Base-by-base conservation (phyloP, 2,113 vertebrate genomes). In the Platichthys stellatus region DNA sequence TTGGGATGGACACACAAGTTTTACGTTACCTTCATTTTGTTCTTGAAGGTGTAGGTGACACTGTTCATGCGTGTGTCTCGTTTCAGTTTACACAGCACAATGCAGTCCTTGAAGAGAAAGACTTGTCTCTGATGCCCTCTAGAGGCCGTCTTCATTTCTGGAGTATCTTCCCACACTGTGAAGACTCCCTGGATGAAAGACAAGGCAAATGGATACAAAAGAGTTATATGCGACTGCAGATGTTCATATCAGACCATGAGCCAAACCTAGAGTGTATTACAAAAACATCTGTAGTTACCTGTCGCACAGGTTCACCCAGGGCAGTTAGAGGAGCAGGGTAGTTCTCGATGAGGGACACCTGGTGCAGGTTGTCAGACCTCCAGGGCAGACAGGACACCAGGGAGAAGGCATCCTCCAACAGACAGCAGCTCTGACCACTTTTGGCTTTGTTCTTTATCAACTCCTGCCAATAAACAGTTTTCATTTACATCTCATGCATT, bases 381-480 rank as follows among this genome's bases (percentile, higher is more conserved):
- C 95, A 95, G 0, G 94, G 95, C 26, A 99, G 93, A 2, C 96
- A 96, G 0, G 97, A 98, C 68, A 99, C 96, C 23, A 97, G 56
- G 0, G 96, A 96, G 0, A 97, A 99, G 21, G 97, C 96, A 43
- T 98, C 97, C 68, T 99, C 97, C 58, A 99, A 80, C 38, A 98
- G 76, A 0, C 90, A 94, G n/a, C 98, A 98, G 88, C 95, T 97
- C 85, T 97, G 96, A 4, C 95, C 91, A 1, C 94, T 96, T 28
- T 96, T 95, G 0, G 97, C 97, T 91, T 99, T 99, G 86, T 98
- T 99, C 59, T 96, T 93, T 85, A 99, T 98, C 63, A 99, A 77
- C 78, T 99, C 98, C 98, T 99, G 85, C 0, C 26, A 65, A 63
- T 7, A n/a, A 21, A 1, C 11, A 13, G 6, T 12, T 8, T 56